These are phyloP conservation scores for Ectemnius cavifrons DNA, from an alignment of 2,888 invertebrate species.

Conservation along the genomic window DNA sequence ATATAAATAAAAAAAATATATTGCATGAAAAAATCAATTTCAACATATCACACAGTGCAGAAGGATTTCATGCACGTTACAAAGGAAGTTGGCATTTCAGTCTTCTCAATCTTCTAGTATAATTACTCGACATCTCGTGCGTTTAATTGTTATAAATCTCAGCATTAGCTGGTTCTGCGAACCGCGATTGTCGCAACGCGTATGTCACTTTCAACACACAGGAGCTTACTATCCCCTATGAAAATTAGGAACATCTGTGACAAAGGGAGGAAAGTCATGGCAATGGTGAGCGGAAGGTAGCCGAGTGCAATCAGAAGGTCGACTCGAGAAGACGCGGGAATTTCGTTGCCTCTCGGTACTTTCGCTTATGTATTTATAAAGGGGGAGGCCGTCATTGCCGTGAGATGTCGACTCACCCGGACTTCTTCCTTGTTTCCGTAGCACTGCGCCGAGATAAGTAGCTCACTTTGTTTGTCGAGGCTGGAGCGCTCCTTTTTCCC, in stretches of 20 bases:
- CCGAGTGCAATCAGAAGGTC: constrained; percentile 45
- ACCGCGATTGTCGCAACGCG: background rate
- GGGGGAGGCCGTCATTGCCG: constrained; percentile 55
- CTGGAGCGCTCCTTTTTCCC: constrained; percentile 29
- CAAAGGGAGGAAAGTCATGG: constrained; percentile 41
- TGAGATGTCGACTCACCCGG: constrained; percentile 54
- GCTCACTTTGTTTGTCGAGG: constrained; percentile 62
- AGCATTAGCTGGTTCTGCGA: too few relatives aligned
- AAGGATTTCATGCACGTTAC: too few relatives aligned
- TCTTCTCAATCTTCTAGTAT: too few relatives aligned
- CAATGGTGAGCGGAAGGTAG: constrained; percentile 43
- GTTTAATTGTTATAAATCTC: too few relatives aligned
- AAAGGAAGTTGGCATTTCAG: too few relatives aligned
- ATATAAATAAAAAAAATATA: too few relatives aligned
- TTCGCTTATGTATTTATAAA: constrained; percentile 60
- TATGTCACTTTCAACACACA: background rate
- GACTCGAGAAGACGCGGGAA: constrained; percentile 50
- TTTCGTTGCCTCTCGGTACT: constrained; percentile 30
- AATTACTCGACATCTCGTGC: too few relatives aligned
- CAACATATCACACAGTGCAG: too few relatives aligned
- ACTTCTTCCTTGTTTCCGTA: constrained; percentile 53
- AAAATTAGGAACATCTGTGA: constrained; percentile 42
- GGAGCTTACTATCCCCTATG: background rate
- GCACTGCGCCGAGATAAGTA: constrained; percentile 59
- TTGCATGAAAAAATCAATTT: too few relatives aligned